Percentiles rank a stretch among this genome's conserved stretches.
These are phyloP conservation scores for Eurytoma californica DNA, from an alignment of 2,888 invertebrate genomes.

Conservation along the genomic window DNA sequence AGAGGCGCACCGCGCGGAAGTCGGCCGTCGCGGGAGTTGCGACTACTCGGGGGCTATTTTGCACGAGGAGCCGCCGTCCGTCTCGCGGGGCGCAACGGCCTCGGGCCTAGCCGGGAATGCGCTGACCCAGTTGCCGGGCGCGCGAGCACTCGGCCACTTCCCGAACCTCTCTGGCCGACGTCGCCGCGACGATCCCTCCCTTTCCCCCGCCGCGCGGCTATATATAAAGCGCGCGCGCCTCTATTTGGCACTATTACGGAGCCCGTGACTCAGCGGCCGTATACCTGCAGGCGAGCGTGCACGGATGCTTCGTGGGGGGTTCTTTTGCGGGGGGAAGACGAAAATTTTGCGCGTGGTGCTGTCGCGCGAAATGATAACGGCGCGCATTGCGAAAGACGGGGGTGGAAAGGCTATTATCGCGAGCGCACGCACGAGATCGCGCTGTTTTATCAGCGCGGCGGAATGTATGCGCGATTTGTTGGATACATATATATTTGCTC, in stretches of 20 bases:
- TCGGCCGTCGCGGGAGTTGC: background rate
- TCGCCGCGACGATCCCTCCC: background rate
- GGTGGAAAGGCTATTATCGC: background rate
- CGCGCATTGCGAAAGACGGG: background rate
- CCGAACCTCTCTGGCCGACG: constrained; percentile 3
- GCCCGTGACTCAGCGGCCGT: constrained; percentile 34
- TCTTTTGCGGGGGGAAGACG: too few species aligned
- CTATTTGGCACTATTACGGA: constrained; percentile 44
- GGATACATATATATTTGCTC: too few species aligned
- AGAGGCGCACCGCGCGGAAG: background rate
- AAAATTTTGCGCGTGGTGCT: background rate
- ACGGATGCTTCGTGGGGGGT: background rate
- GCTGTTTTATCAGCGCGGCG: background rate
- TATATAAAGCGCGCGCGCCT: background rate
- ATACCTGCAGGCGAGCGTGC: background rate
- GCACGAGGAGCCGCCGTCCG: constrained; percentile 8
- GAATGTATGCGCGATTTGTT: too few species aligned
- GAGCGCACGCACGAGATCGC: background rate
- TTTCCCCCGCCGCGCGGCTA: background rate
- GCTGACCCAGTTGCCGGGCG: constrained; percentile 37
- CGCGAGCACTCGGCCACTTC: constrained; percentile 12
- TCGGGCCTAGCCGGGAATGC: constrained; percentile 25
- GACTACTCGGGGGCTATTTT: too few species aligned
- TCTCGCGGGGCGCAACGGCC: background rate
- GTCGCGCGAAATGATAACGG: background rate